Evolutionary conservation across 2,888 invertebrate species (phyloP).

Genomic region (Phyllotreta striolata): DNA sequence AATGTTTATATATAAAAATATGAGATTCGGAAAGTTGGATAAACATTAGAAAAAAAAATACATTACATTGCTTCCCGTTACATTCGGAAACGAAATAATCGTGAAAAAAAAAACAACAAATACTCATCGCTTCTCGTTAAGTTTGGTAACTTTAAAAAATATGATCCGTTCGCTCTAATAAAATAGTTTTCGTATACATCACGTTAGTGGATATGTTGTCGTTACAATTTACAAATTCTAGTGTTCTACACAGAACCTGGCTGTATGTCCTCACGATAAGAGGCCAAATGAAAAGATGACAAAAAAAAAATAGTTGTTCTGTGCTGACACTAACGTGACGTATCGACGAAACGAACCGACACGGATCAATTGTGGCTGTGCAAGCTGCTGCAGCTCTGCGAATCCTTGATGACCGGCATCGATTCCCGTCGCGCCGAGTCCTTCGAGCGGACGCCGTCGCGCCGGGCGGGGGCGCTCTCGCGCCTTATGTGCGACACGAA

Average conservation of each 20-base stretch:
- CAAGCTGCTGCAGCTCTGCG: slow-evolving; percentile 61
- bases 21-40: no score
- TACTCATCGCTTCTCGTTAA: neutral
- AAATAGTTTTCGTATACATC: neutral
- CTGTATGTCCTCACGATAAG: no score
- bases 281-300: no score
- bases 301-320: neutral
- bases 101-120: no score
- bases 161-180: slow-evolving; percentile 1
- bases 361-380: slow-evolving; percentile 38
- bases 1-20: no score
- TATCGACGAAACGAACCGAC: neutral
- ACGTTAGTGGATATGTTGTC: neutral
- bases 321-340: neutral
- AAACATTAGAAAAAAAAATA: no score
- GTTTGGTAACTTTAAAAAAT: slow-evolving; percentile 4
- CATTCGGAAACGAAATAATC: no score
- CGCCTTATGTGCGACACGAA: slow-evolving; percentile 61
- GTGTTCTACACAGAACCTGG: no score
- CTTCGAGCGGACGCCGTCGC: slow-evolving; percentile 44
- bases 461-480: slow-evolving; percentile 62
- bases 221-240: neutral
- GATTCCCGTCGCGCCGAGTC: slow-evolving; percentile 57
- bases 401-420: slow-evolving; percentile 59
- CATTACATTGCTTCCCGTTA: no score